A percentile compares a stretch with the other conserved stretches of the same genome.
Evolutionary conservation across 2,113 vertebrate genomes (phyloP).

Genomic region (Isurus oxyrinchus): DNA sequence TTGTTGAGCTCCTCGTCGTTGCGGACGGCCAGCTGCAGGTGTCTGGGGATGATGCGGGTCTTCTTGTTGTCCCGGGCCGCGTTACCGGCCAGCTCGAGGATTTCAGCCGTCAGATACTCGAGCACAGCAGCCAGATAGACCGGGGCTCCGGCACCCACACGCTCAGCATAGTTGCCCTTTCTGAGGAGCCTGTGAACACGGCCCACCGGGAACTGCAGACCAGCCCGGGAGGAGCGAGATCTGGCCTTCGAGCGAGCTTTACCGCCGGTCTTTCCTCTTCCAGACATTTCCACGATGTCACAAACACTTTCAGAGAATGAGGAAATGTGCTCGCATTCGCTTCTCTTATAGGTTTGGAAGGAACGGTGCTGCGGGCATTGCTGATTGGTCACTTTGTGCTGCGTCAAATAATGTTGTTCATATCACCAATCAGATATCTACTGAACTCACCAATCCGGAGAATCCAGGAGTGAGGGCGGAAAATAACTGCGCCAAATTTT

Average conservation of each 20-base stretch:
- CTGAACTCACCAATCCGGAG: too few relatives aligned
- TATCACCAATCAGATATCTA: too few relatives aligned
- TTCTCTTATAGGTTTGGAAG: too few relatives aligned
- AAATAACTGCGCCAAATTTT: too few relatives aligned
- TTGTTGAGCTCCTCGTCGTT: slow-evolving; percentile 32
- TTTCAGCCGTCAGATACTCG: neutral
- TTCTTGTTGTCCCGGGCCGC: slow-evolving; percentile 21
- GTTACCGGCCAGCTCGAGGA: neutral
- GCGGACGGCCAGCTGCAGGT: slow-evolving; percentile 25
- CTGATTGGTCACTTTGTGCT: too few relatives aligned
- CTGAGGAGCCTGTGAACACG: slow-evolving; percentile 70
- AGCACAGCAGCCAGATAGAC: neutral
- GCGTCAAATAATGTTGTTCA: too few relatives aligned
- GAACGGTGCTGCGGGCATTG: too few relatives aligned
- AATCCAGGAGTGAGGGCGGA: too few relatives aligned
- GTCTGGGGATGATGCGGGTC: slow-evolving; percentile 28
- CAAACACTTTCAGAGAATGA: neutral
- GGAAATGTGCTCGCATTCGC: too few relatives aligned
- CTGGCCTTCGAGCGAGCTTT: slow-evolving; percentile 78
- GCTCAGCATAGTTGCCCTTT: neutral
- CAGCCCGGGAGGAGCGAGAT: slow-evolving; percentile 72
- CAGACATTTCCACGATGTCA: slow-evolving; percentile 62
- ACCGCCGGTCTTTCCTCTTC: slow-evolving; percentile 77
- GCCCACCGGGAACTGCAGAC: slow-evolving; percentile 84
- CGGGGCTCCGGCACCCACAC: too few relatives aligned